Conservation (phyloP, 2,113 vertebrate genomes). For the Tapirus terrestris region DNA sequence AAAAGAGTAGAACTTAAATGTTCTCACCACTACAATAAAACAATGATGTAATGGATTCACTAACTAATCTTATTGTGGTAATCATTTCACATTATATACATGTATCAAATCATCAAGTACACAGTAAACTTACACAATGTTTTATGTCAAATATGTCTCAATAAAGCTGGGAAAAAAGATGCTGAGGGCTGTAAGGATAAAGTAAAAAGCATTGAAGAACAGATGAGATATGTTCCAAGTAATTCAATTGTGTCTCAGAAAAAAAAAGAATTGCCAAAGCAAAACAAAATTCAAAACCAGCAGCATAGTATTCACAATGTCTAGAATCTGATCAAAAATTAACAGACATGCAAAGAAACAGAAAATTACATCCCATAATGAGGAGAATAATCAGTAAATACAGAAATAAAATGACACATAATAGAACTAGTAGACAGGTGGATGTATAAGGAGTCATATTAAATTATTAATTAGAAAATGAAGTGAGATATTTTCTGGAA, state of each 20-base stretch:
- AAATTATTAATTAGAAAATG: not conserved
- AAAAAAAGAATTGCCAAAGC: not conserved
- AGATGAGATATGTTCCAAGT: not conserved
- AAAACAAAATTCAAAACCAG: not conserved
- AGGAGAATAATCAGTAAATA: not conserved
- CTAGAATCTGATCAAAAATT: not conserved
- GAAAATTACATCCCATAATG: not conserved
- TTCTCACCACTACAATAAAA: not conserved
- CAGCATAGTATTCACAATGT: not conserved
- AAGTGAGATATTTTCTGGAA: not conserved
- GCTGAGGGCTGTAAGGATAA: not conserved
- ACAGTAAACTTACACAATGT: not conserved
- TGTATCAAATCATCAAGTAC: not conserved
- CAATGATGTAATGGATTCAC: not conserved
- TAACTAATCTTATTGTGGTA: not conserved
- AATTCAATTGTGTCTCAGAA: not conserved
- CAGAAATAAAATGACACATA: not conserved
- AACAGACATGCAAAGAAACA: not conserved
- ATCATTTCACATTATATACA: not conserved
- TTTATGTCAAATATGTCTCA: not conserved
- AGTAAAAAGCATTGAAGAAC: not conserved
- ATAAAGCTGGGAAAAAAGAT: not conserved
- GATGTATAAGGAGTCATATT: not conserved
- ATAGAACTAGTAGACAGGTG: not conserved
- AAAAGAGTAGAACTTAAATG: conserved; percentile 13